Percentiles rank a stretch among this genome's conserved stretches.
Conservation (phyloP, 2,888 invertebrate genomes). For the Drosophila colorata region DNA sequence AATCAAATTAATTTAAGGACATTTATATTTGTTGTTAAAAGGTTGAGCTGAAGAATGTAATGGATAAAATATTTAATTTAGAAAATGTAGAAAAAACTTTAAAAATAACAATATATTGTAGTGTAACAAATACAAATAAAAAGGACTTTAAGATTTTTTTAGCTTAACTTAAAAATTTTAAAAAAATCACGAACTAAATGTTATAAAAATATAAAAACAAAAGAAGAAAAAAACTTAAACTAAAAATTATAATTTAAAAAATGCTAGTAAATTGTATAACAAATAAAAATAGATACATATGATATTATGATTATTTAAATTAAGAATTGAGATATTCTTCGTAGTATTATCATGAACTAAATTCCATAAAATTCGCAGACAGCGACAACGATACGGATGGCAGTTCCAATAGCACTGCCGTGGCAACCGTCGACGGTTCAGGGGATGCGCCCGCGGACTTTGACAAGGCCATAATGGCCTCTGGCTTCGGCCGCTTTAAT, state of each 20-base stretch:
- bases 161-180: too few species aligned
- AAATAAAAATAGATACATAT: too few species aligned
- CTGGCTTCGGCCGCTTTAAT: slow-evolving; percentile 91
- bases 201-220: too few species aligned
- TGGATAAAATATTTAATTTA: too few species aligned
- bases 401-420: slow-evolving; percentile 41
- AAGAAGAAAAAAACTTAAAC: too few species aligned
- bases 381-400: slow-evolving; percentile 42
- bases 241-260: not conserved
- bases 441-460: slow-evolving; percentile 87
- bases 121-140: too few species aligned
- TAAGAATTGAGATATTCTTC: too few species aligned
- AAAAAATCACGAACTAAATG: too few species aligned
- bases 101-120: not conserved
- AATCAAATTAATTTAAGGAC: not conserved
- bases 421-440: not conserved
- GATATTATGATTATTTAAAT: too few species aligned
- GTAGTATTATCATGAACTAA: too few species aligned
- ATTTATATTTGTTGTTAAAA: not conserved
- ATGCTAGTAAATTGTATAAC: not conserved
- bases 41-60: too few species aligned
- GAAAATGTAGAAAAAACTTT: not conserved
- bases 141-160: too few species aligned
- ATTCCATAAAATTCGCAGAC: slow-evolving; percentile 23
- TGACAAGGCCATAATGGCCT: slow-evolving; percentile 89